phyloP scores from a whole-genome alignment of 2,113 vertebrate species.

The Corythoichthys haematopterus region DNA sequence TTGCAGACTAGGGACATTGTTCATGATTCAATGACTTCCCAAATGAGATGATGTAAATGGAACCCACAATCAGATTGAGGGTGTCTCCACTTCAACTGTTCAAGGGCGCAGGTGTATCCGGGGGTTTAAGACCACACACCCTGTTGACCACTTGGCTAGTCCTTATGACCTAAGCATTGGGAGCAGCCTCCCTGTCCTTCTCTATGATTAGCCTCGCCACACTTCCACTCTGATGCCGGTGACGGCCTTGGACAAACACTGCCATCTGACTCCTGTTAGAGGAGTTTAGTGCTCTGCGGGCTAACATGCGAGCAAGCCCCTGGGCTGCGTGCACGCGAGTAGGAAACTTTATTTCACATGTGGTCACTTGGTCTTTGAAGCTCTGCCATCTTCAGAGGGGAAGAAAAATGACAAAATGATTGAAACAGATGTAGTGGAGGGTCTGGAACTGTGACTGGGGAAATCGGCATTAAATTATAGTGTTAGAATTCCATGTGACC shows the following conservation, averaged over 20 bases:
- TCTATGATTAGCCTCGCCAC: conserved; percentile 66
- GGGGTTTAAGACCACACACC: conserved; percentile 58
- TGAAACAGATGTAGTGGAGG: conserved; percentile 65
- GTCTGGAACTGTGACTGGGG: conserved; percentile 42
- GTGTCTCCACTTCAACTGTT: conserved; percentile 43
- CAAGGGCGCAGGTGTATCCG: conserved; percentile 65
- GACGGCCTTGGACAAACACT: conserved; percentile 66
- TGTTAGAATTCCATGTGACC: conserved; percentile 41
- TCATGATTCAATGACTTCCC: conserved; percentile 25
- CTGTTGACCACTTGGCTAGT: conserved; percentile 47
- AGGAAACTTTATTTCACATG: conserved; percentile 70
- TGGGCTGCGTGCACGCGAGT: conserved; percentile 40
- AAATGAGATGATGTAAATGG: conserved; percentile 22
- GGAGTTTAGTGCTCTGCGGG: conserved; percentile 48
- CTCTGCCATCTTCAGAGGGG: conserved; percentile 43
- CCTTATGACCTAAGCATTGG: conserved; percentile 49
- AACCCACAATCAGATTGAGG: conserved; percentile 34
- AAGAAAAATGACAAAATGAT: conserved; percentile 62
- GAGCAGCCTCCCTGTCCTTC: conserved; percentile 44
- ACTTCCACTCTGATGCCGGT: conserved; percentile 50
- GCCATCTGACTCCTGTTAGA: conserved; percentile 67
- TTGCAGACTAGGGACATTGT: conserved; percentile 20
- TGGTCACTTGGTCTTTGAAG: conserved; percentile 66
- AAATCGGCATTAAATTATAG: conserved; percentile 64
- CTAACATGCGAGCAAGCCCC: conserved; percentile 45